Evolutionary conservation across 2,113 vertebrate genomes (phyloP).

Genomic region (Scalopus aquaticus): DNA sequence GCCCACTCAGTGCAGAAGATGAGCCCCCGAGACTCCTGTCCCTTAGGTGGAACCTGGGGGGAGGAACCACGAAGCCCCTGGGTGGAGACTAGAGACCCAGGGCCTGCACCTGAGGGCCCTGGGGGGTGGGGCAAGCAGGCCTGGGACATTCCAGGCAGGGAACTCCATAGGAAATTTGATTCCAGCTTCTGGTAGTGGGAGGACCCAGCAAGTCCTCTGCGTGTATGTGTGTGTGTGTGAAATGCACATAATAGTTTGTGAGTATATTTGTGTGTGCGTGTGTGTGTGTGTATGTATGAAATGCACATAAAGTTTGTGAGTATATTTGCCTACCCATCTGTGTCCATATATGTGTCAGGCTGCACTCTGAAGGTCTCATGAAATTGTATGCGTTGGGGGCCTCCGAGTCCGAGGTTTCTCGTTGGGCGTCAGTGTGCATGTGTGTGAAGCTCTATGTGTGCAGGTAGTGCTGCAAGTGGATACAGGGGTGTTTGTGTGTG

Average conservation of each 20-base stretch:
- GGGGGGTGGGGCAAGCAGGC: neutral
- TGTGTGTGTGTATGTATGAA: neutral
- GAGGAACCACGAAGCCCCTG: neutral
- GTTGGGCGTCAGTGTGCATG: neutral
- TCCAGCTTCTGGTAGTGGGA: conserved; percentile 74
- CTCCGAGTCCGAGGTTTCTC: neutral
- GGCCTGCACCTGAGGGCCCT: conserved; percentile 8
- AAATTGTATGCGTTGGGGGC: neutral
- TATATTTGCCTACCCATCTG: neutral
- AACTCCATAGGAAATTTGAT: conserved; percentile 80
- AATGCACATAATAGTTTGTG: neutral
- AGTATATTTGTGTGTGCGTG: neutral
- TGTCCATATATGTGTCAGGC: neutral
- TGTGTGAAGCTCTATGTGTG: neutral
- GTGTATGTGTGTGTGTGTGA: neutral
- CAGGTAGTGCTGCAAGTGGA: neutral
- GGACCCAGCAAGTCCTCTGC: neutral
- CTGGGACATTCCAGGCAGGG: conserved; percentile 76
- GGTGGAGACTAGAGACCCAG: neutral
- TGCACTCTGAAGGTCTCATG: neutral
- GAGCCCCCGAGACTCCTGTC: neutral
- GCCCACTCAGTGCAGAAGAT: neutral
- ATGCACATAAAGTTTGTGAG: neutral
- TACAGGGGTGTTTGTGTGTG: neutral
- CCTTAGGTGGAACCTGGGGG: neutral